These are phyloP conservation scores for Thecocarcelia acutangulata DNA, from an alignment of 2,888 invertebrate species.

Conservation along the genomic window DNA sequence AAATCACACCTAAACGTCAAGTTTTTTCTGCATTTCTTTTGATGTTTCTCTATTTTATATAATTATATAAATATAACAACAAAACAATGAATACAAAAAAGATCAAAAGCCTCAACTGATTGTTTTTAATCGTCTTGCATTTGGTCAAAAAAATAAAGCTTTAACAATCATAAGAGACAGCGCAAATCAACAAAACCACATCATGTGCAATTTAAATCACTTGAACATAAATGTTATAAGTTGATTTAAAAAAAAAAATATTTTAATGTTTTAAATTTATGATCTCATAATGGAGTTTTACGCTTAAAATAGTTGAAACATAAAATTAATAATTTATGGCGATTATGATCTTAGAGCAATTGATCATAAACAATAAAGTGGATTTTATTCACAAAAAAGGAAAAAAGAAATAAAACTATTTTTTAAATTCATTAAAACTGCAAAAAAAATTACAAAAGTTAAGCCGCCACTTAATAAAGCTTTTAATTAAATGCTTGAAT, in stretches of 20 bases:
- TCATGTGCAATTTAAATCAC: slow-evolving; percentile 56
- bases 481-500: no score
- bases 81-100: not conserved
- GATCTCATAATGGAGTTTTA: slow-evolving; percentile 53
- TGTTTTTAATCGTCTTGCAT: slow-evolving; percentile 48
- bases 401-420: not conserved
- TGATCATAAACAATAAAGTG: slow-evolving; percentile 56
- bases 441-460: slow-evolving; percentile 28
- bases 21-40: no score
- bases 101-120: slow-evolving; percentile 22
- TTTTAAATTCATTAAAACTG: slow-evolving; percentile 8
- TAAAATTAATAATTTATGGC: slow-evolving; percentile 9
- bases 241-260: no score
- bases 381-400: slow-evolving; percentile 29
- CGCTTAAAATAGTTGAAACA: slow-evolving; percentile 37
- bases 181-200: slow-evolving; percentile 26
- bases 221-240: slow-evolving; percentile 34
- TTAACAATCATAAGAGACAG: slow-evolving; percentile 25
- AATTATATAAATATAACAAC: no score
- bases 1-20: no score
- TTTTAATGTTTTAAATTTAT: slow-evolving; percentile 39
- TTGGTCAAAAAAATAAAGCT: slow-evolving; percentile 35
- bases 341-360: slow-evolving; percentile 63
- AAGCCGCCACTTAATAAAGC: no score
- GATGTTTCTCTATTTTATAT: no score